Percentiles rank a stretch among this genome's conserved stretches.
phyloP scores from a whole-genome alignment of 2,113 vertebrate genomes.

The Cephalopterus ornatus region DNA sequence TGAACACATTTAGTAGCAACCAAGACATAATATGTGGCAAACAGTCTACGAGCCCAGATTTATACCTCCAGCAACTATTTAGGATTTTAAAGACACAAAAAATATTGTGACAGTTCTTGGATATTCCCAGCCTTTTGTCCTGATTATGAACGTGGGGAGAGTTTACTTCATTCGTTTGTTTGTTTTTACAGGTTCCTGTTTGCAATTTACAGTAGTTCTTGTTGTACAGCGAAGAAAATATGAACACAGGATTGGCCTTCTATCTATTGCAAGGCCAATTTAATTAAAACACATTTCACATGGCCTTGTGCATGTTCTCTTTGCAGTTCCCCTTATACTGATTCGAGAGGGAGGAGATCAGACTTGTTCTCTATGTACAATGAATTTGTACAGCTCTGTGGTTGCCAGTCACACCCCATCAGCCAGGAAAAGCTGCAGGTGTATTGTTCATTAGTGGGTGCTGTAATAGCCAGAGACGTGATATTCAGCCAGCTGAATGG shows the following conservation, averaged over 20 bases:
- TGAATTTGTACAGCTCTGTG: not conserved
- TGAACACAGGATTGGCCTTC: not conserved
- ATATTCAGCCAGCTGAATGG: not conserved
- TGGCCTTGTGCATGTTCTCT: not conserved
- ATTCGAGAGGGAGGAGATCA: not conserved
- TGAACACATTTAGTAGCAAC: not conserved
- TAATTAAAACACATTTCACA: not conserved
- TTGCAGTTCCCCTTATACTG: not conserved
- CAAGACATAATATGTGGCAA: not conserved
- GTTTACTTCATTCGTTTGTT: not conserved
- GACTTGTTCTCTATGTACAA: not conserved
- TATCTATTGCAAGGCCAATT: not conserved
- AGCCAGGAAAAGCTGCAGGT: not conserved
- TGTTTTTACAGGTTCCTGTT: not conserved
- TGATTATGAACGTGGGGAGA: rapidly evolving
- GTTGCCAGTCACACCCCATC: not conserved
- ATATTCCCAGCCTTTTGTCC: not conserved
- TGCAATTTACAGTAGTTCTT: not conserved
- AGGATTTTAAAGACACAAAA: not conserved
- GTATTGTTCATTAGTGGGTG: not conserved
- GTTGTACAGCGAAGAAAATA: not conserved
- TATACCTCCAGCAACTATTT: not conserved
- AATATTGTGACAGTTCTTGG: not conserved
- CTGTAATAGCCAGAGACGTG: not conserved
- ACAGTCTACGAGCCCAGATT: not conserved